Evolutionary conservation across 1,140 invertebrate genomes (phyloP).

Genomic region (Monochamus saltuarius): DNA sequence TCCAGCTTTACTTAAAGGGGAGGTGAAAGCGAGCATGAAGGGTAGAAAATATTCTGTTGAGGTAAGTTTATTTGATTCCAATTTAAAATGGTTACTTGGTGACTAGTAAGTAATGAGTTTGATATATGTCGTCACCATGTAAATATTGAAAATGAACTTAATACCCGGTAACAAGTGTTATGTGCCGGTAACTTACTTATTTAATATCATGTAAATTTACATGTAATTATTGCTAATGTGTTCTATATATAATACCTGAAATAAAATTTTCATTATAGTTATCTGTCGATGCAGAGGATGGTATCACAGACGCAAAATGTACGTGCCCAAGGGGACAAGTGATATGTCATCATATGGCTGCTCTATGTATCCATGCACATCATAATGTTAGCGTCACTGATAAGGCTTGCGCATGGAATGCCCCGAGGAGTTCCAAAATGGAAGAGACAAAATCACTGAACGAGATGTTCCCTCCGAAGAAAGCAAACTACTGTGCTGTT

Average conservation of each 20-base stretch:
- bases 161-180: too few species aligned
- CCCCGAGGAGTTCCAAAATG: not conserved
- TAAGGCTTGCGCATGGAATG: constrained; percentile 10
- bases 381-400: constrained; percentile 18
- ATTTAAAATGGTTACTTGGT: not conserved
- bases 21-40: constrained; percentile 22
- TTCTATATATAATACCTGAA: not conserved
- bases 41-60: constrained; percentile 21
- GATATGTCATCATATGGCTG: constrained; percentile 15
- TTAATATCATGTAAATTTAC: too few species aligned
- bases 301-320: not conserved
- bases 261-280: not conserved
- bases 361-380: constrained; percentile 9
- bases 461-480: not conserved
- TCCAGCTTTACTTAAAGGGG: constrained; percentile 12
- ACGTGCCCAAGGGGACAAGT: constrained; percentile 8
- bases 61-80: constrained; percentile 9
- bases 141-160: too few species aligned
- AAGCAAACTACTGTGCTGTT: not conserved
- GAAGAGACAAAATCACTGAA: not conserved
- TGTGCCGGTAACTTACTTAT: too few species aligned
- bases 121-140: not conserved
- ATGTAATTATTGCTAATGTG: too few species aligned
- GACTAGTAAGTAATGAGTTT: not conserved
- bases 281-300: constrained; percentile 4